Conservation (phyloP, 2,113 vertebrate species). For the Hydrolagus affinis region DNA sequence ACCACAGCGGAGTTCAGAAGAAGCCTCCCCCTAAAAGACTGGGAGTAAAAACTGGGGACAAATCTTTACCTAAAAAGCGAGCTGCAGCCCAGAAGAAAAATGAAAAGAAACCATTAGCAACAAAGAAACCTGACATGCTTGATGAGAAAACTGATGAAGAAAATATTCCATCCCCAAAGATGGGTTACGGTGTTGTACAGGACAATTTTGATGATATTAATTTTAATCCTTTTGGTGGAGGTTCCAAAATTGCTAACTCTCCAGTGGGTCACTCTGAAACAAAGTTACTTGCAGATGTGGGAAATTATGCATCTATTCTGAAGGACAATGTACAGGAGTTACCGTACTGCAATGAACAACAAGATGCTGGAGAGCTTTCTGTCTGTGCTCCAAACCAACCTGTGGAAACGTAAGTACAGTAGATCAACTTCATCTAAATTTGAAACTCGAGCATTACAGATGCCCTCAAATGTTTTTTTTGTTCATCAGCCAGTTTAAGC, state of each 20-base stretch:
- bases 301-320: slow-evolving; percentile 22
- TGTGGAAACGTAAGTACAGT: slow-evolving; percentile 10
- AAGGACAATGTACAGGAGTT: neutral
- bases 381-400: neutral
- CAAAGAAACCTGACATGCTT: slow-evolving; percentile 11
- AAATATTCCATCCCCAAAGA: slow-evolving; percentile 42
- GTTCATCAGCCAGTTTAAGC: no score
- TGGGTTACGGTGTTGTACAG: slow-evolving; percentile 54
- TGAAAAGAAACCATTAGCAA: slow-evolving; percentile 23
- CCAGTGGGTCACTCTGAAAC: slow-evolving; percentile 33
- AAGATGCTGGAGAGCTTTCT: no score
- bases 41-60: slow-evolving; percentile 53
- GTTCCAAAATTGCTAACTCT: slow-evolving; percentile 48
- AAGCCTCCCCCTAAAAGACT: slow-evolving; percentile 58
- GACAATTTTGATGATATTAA: slow-evolving; percentile 62
- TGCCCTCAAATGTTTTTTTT: no score
- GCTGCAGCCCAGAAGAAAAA: slow-evolving; percentile 33
- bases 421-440: neutral
- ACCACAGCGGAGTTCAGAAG: slow-evolving; percentile 43
- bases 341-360: neutral
- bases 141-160: slow-evolving; percentile 34
- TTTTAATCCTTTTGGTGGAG: slow-evolving; percentile 58
- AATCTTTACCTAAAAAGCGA: slow-evolving; percentile 45
- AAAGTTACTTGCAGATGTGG: neutral
- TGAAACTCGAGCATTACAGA: neutral